A percentile compares a stretch with the other conserved stretches of the same genome.
phyloP scores from a whole-genome alignment of 2,888 invertebrate species.

The Scaptomyza reducta region DNA sequence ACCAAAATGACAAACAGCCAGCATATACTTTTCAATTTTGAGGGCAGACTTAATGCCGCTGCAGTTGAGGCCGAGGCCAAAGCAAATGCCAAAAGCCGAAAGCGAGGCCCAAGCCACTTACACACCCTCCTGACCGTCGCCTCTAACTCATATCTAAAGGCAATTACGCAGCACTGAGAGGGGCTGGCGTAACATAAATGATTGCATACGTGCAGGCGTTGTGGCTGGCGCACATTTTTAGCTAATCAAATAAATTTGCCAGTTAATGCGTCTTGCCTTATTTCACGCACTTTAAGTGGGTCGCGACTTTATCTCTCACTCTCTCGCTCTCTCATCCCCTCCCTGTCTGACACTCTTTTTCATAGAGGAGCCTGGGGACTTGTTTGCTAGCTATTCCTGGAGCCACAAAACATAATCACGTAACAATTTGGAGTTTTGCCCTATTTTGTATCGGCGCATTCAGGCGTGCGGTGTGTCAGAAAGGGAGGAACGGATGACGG shows the following conservation, averaged over 20 bases:
- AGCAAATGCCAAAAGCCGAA: conserved; percentile 2
- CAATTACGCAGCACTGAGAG: conserved; percentile 42
- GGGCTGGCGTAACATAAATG: conserved; percentile 34
- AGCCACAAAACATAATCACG: conserved; percentile 53
- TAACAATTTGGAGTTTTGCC: conserved; percentile 40
- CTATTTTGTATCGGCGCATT: conserved; percentile 16
- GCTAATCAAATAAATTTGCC: conserved; percentile 67
- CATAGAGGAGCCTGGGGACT: background rate
- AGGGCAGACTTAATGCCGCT: conserved; percentile 26
- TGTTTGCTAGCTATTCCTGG: conserved; percentile 37
- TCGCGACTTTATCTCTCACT: background rate
- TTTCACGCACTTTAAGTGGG: conserved; percentile 62
- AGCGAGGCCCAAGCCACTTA: background rate
- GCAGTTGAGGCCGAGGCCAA: conserved; percentile 14
- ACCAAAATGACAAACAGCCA: conserved; percentile 25
- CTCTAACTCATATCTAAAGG: background rate
- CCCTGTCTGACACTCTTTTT: background rate
- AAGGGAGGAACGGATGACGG: background rate
- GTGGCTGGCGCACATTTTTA: conserved; percentile 25
- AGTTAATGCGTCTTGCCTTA: conserved; percentile 60
- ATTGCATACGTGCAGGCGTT: conserved; percentile 59
- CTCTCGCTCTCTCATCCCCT: background rate
- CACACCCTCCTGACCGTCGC: background rate
- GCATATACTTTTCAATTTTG: conserved; percentile 26
- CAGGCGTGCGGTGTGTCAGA: conserved; percentile 7